A percentile compares a stretch with the other conserved stretches of the same genome.
Conservation (phyloP, 2,888 invertebrate genomes). For the Apotomis turbidana region DNA sequence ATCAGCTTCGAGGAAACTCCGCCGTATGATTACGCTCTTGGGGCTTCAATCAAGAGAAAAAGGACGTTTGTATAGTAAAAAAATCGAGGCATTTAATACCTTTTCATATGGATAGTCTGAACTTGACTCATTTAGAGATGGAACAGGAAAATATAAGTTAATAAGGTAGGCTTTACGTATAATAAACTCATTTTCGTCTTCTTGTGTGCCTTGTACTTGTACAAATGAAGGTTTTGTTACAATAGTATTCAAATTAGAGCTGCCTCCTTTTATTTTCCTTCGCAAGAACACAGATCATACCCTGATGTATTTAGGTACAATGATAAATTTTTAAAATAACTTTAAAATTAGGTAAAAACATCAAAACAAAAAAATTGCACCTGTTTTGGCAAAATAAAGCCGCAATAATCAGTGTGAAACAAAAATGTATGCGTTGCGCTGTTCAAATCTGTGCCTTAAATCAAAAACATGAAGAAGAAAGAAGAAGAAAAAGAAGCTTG, state of each 20-base stretch:
- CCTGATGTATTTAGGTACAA: no score
- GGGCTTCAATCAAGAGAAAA: not conserved
- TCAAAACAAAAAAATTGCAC: no score
- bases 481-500: no score
- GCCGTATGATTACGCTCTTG: constrained; percentile 28
- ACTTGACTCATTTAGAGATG: constrained; percentile 20
- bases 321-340: no score
- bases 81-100: not conserved
- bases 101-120: not conserved
- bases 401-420: no score
- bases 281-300: no score
- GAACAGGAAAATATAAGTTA: constrained; percentile 30
- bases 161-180: constrained; percentile 9
- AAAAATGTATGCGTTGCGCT: no score
- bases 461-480: no score
- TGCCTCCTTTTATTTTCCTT: not conserved
- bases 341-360: no score
- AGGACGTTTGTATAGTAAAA: not conserved
- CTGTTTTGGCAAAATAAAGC: no score
- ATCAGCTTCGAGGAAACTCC: constrained; percentile 23
- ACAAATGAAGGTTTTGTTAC: constrained; percentile 25
- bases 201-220: constrained; percentile 19
- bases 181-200: constrained; percentile 14
- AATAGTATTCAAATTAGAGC: constrained; percentile 5
- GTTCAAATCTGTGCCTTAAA: no score